Evolutionary conservation across 2,888 invertebrate species (phyloP), one percentile per base, ranked within the genome.

Genomic region (Lithophane leautieri): DNA sequence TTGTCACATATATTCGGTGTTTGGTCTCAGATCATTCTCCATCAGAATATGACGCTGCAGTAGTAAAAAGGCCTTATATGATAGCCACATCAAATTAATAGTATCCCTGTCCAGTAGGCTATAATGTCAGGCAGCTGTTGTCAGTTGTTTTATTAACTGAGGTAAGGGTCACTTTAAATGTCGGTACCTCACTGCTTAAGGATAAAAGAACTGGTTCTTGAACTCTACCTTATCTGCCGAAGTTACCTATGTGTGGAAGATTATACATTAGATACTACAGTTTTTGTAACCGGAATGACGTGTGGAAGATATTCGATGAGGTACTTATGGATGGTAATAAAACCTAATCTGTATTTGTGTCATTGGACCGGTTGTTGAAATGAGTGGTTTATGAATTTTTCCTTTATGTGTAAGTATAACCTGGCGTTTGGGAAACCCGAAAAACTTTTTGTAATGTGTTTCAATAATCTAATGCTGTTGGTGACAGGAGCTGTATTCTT

Each of bases 101-200:
- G 40, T n/a, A n/a, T 42, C 60, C 34, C 16, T 47, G 65, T 19
- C n/a, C 42, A 22, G 14, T 4, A 28, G 28, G 47, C 56, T n/a
- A 50, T 58, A 28, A 58, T 58, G 52, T 66, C 81, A n/a, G 72
- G 12, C 77, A 81, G 72, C 58, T 76, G 81, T 40, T 62, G 50
- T n/a, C 40, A 65, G 76, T 47, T 58, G 28, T 70, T 68, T 47
- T 50, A 68, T 70, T 71, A 28, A 12, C 16, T 25, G 47, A 19
- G n/a, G n/a, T 50, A 50, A 50, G 28, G 22, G 19, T n/a, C 19
- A 6, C 67, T 67, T 70, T 25, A 66, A 76, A 80, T 80, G 76
- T 68, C 63, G 22, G 25, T 25, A 80, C 3, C 47, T 22, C 16
- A 58, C n/a, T 54, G 22, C 65, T 42, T 56, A 79, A 54, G 70